These are phyloP conservation scores for Peromyscus maniculatus DNA, from an alignment of 2,113 vertebrate species.

Conservation along the genomic window DNA sequence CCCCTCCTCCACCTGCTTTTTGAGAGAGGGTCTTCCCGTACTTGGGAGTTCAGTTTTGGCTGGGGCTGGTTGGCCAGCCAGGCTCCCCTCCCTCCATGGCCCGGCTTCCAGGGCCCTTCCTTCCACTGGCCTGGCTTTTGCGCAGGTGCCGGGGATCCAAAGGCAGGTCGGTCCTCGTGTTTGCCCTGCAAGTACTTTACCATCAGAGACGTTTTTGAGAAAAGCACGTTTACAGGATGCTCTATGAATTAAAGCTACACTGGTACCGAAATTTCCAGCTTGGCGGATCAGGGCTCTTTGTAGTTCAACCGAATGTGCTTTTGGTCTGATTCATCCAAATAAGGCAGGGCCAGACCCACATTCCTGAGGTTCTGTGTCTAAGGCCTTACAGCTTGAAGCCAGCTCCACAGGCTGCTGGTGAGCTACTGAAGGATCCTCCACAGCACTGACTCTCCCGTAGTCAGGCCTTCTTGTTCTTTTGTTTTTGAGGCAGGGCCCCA, in stretches of 20 bases:
- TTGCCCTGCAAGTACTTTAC: not conserved
- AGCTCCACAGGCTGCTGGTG: not conserved
- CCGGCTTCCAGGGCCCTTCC: not conserved
- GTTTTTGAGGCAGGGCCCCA: not conserved
- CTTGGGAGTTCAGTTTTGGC: not conserved
- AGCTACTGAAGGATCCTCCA: not conserved
- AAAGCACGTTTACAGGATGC: not conserved
- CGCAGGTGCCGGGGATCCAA: not conserved
- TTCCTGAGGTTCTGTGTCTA: not conserved
- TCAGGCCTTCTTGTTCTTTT: no score
- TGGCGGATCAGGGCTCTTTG: not conserved
- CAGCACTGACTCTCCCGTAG: not conserved
- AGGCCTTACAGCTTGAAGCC: not conserved
- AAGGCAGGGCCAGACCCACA: not conserved
- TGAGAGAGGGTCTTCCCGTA: not conserved
- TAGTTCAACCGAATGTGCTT: not conserved
- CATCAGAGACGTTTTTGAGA: not conserved
- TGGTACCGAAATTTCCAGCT: not conserved
- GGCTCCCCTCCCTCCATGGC: no score
- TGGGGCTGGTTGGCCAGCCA: not conserved
- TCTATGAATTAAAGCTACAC: not conserved
- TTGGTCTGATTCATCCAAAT: conserved; percentile 35
- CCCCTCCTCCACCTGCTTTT: not conserved
- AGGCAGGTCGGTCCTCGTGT: not conserved
- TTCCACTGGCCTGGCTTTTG: not conserved